phyloP scores from a whole-genome alignment of 2,113 vertebrate genomes.

The Crotalus viridis region DNA sequence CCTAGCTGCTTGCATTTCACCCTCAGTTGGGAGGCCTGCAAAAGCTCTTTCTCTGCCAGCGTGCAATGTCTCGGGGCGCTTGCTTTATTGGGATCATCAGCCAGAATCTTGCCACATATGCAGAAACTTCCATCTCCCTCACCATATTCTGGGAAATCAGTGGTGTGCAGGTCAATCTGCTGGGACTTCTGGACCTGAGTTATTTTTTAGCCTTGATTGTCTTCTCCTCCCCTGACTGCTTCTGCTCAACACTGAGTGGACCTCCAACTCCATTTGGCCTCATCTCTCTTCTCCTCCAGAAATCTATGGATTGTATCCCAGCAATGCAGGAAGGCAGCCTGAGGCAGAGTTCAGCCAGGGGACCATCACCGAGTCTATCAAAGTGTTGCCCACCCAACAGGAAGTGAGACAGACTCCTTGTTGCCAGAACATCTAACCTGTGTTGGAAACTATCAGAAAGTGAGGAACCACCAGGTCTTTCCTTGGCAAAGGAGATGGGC shows the following conservation, averaged over 20 bases:
- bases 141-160: neutral
- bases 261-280: neutral
- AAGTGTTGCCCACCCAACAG: slow-evolving; percentile 83
- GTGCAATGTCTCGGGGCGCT: too few relatives aligned
- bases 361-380: slow-evolving; percentile 83
- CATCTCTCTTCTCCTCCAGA: slow-evolving; percentile 62
- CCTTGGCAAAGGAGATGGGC: neutral
- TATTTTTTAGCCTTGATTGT: neutral
- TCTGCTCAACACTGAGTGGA: neutral
- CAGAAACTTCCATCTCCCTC: neutral
- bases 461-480: neutral
- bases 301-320: slow-evolving; percentile 86
- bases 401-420: slow-evolving; percentile 71
- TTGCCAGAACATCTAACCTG: slow-evolving; percentile 84
- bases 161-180: too few relatives aligned
- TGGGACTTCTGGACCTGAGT: neutral
- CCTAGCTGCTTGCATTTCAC: too few relatives aligned
- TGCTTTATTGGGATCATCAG: too few relatives aligned
- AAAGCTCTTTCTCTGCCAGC: neutral
- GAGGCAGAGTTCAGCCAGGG: slow-evolving; percentile 77
- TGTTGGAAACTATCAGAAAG: neutral
- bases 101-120: neutral
- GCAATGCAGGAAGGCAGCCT: slow-evolving; percentile 64
- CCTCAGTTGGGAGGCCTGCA: too few relatives aligned
- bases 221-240: neutral